These are phyloP conservation scores for Pocillopora verrucosa DNA, from an alignment of 64 coral and sea anemone species.

Conservation along the genomic window DNA sequence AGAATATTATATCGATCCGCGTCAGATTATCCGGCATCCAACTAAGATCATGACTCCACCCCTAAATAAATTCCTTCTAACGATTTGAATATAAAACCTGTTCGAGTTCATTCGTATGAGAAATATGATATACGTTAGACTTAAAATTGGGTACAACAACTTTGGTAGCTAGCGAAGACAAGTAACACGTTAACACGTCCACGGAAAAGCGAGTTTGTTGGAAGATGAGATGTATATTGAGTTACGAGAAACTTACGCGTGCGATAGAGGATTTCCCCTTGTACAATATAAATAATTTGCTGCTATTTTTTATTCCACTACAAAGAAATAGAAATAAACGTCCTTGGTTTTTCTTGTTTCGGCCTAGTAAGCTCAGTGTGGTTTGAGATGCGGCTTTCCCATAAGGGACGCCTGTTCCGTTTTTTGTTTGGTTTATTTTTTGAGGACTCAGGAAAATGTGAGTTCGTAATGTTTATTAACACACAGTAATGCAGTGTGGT, in stretches of 20 bases:
- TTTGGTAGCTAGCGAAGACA: not conserved
- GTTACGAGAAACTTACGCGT: not conserved
- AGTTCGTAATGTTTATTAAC: not conserved
- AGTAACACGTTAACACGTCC: not conserved
- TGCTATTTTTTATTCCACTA: not conserved
- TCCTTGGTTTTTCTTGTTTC: not conserved
- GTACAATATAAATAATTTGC: not conserved
- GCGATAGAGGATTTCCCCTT: not conserved
- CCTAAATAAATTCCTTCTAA: not conserved
- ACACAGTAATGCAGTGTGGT: not conserved
- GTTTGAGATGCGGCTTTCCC: not conserved
- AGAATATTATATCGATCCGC: not conserved
- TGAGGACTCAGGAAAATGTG: not conserved
- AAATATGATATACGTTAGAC: not conserved
- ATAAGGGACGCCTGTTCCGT: not conserved
- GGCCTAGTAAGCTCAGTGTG: not conserved
- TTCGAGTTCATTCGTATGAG: not conserved
- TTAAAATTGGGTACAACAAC: not conserved
- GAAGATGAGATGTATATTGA: not conserved
- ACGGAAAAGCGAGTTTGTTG: not conserved
- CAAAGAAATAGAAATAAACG: not conserved
- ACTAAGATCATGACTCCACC: not conserved
- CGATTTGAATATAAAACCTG: too few relatives aligned
- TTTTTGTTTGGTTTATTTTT: not conserved
- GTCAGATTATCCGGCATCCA: not conserved